Evolutionary conservation across 2,797 vertebrate species (phyloP), one percentile per base, ranked within the genome.

Genomic region (Molossus alvarezi): DNA sequence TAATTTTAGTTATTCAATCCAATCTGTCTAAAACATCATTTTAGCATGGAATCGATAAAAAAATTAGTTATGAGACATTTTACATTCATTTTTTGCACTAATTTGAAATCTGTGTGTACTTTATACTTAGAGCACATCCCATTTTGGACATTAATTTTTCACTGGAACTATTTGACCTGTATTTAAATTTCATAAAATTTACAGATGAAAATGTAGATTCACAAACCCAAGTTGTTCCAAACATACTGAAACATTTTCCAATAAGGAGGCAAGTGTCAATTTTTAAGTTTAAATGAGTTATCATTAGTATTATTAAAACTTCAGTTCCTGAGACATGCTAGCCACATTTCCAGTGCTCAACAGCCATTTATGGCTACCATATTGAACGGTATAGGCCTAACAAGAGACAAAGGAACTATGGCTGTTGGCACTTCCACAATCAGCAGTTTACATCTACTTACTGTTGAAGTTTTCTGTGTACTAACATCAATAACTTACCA

Each of bases 181-280:
- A 79, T 81, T 95, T 82, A 92, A 53, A 79, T 48, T 85, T 90
- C 73, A 82, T 41, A 94, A 94, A 71, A 76, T 79, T 88, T 75
- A 84, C 20, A 65, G 21, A 86, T 41, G 73, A 90, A 96, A 92
- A 69, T 81, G 76, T 37, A 90, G 62, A 69, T 53, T 73, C 79
- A 73, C 33, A 94, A 60, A 85, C 18, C 14, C 51, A 92, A 88
- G 13, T 79, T 85, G 14, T 79, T 73, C 53, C 53, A 85, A 55
- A 86, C 62, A 81, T 20, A 88, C 20, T 60, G 80, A 89, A 79
- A 86, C 5, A 57, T 64, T 88, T 96, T 69, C 79, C 64, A 90
- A 18, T 27, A 57, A 85, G 57, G 13, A 41, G 6, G 11, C 45
- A 71, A 90, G 18, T 27, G 18, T n/a, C 11, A 53, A 17, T 80